These are phyloP conservation scores for Adelphocoris suturalis DNA, from an alignment of 2,888 invertebrate species.

Conservation along the genomic window DNA sequence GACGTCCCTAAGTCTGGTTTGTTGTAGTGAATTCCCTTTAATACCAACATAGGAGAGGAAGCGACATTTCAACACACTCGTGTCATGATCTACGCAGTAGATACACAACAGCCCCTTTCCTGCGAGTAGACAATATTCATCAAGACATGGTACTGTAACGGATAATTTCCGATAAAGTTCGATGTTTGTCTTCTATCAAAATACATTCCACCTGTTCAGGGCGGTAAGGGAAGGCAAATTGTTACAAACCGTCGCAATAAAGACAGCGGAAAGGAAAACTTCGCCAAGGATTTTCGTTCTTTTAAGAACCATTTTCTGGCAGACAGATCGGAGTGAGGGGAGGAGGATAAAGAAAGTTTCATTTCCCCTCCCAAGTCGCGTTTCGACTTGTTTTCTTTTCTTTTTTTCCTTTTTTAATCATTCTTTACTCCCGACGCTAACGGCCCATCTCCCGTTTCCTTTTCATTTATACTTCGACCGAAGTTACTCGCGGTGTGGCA, in stretches of 20 bases:
- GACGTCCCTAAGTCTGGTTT: too few species aligned
- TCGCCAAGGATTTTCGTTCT: not conserved
- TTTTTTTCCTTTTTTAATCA: not conserved
- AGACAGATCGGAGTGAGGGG: not conserved
- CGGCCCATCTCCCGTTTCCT: slow-evolving; percentile 17
- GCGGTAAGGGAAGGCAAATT: not conserved
- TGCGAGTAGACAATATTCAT: too few species aligned
- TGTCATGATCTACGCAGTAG: too few species aligned
- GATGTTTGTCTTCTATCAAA: not conserved
- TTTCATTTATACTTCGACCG: slow-evolving; percentile 8
- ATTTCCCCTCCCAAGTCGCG: not conserved
- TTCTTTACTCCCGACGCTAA: not conserved
- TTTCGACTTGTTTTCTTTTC: not conserved
- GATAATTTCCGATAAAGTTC: too few species aligned
- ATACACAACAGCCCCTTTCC: too few species aligned
- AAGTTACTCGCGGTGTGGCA: not conserved
- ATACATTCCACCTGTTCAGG: not conserved
- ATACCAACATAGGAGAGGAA: too few species aligned
- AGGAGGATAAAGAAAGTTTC: not conserved
- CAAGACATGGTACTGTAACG: too few species aligned
- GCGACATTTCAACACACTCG: too few species aligned
- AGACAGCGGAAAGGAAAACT: not conserved
- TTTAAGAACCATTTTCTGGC: not conserved
- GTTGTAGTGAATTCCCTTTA: too few species aligned
- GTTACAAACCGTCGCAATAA: not conserved